Base-by-base conservation (phyloP, 2,888 invertebrate genomes). In the Taphrorychus bicolor region DNA sequence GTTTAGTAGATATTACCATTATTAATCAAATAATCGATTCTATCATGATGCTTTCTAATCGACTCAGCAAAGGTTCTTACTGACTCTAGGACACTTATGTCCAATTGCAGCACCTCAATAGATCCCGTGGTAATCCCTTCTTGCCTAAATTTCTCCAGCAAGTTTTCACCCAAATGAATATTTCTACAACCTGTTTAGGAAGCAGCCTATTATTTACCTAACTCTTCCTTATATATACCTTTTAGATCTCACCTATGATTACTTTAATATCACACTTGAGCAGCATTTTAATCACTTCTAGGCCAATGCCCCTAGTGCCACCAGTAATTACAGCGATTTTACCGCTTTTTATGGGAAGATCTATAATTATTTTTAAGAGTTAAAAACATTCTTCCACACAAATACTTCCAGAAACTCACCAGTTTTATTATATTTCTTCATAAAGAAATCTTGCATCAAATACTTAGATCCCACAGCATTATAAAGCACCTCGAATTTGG, bases 271-370 rank as follows among this genome's bases (percentile, higher is more conserved):
- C 90, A 75, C 91, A 90, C 78, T 89, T 85, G 56, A 94, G 82
- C 59, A 95, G 83, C 82, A 90, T 90, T 79, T 88, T 88, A 21
- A 93, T 89, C 17, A 94, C 89, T 82, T 90, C 88, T 18, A 87
- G 82, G 7, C 95, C 95, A 75, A 95, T 94, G 41, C 95, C 95
- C 73, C 93, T 86, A 63, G 93, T 90, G 1, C 95, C 95, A 51
- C 95, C 95, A 7, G 95, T 95, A 69, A 95, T 88, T 59, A 95
- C 87, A 67, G 92, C 94, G 63, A 92, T 84, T 83, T 89, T 87
- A 59, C 87, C 90, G 41, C 84, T 84, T 77, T 88, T 87, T 60
- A 64, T 5, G 4, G 71, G 69, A 19, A 77, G 69, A 54, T 75
- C 76, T 74, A 59, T 58, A 74, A 73, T 32, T 61, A n/a, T n/a